These are phyloP conservation scores for Drosophila ananassae DNA, from an alignment of 1,140 invertebrate species.

Conservation along the genomic window DNA sequence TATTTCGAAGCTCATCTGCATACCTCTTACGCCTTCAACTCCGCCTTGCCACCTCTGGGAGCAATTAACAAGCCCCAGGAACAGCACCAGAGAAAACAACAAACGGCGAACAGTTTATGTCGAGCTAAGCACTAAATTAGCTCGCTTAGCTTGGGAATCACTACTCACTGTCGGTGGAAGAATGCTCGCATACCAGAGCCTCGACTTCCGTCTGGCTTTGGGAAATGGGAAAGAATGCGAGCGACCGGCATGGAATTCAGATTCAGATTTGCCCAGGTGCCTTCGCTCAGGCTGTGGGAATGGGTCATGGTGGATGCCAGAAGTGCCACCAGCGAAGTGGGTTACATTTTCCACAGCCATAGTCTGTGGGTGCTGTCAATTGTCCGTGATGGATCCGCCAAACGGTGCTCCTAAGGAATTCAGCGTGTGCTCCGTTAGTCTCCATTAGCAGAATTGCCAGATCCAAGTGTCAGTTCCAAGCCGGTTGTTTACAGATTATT, in stretches of 20 bases:
- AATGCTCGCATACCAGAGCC: slow-evolving; percentile 64
- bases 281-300: slow-evolving; percentile 59
- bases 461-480: not conserved
- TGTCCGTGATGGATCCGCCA: slow-evolving; percentile 14
- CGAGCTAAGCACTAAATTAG: slow-evolving; percentile 66
- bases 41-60: not conserved
- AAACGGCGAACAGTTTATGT: slow-evolving; percentile 29
- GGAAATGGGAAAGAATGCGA: slow-evolving; percentile 64
- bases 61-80: slow-evolving; percentile 31
- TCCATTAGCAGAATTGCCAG: slow-evolving; percentile 9
- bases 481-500: not conserved
- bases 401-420: slow-evolving; percentile 35
- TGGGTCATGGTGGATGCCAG: slow-evolving; percentile 60
- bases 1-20: slow-evolving; percentile 57
- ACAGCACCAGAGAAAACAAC: slow-evolving; percentile 14
- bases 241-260: slow-evolving; percentile 55
- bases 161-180: slow-evolving; percentile 20
- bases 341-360: slow-evolving; percentile 19
- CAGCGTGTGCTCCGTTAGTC: slow-evolving; percentile 18
- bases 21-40: not conserved
- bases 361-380: slow-evolving; percentile 41
- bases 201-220: slow-evolving; percentile 67
- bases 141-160: slow-evolving; percentile 48
- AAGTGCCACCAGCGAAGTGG: slow-evolving; percentile 27
- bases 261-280: slow-evolving; percentile 49